Percentiles rank a stretch among this genome's conserved stretches.
Conservation (phyloP, 1,140 invertebrate genomes). For the Lycorma delicatula region DNA sequence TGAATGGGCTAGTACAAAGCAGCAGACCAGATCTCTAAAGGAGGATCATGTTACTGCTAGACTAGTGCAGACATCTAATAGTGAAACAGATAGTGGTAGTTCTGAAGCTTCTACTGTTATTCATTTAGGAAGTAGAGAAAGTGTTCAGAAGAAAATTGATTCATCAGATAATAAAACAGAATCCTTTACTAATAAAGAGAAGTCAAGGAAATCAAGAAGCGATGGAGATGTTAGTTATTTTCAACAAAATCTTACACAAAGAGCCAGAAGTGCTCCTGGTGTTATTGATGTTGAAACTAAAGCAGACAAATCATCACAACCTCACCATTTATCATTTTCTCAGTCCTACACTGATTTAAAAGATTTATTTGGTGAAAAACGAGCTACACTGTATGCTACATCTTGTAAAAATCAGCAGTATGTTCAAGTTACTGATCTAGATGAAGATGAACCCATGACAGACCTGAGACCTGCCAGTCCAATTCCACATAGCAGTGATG, state of each 20-base stretch:
- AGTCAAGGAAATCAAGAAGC: constrained; percentile 12
- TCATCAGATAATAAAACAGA: neutral
- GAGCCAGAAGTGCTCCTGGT: constrained; percentile 15
- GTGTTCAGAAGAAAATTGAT: constrained; percentile 15
- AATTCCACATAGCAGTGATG: constrained; percentile 18
- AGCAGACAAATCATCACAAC: neutral
- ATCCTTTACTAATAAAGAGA: constrained; percentile 5
- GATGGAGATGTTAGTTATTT: constrained; percentile 11
- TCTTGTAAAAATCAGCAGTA: neutral
- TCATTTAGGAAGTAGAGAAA: constrained; percentile 27
- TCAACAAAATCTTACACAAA: constrained; percentile 8
- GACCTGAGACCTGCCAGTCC: constrained; percentile 9
- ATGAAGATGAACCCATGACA: neutral
- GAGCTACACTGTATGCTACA: constrained; percentile 19
- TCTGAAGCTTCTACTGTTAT: constrained; percentile 32
- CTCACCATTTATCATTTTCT: constrained; percentile 14
- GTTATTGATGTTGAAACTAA: neutral
- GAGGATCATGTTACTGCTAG: constrained; percentile 20
- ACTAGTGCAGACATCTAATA: constrained; percentile 22
- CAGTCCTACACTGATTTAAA: constrained; percentile 65
- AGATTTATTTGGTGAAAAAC: constrained; percentile 61
- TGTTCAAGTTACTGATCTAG: constrained; percentile 7
- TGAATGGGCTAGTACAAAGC: constrained; percentile 37
- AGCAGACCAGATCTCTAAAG: constrained; percentile 2
- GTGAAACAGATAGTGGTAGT: constrained; percentile 27